These are phyloP conservation scores for Drosophila bocqueti DNA, from an alignment of 1,140 invertebrate species.

Conservation along the genomic window DNA sequence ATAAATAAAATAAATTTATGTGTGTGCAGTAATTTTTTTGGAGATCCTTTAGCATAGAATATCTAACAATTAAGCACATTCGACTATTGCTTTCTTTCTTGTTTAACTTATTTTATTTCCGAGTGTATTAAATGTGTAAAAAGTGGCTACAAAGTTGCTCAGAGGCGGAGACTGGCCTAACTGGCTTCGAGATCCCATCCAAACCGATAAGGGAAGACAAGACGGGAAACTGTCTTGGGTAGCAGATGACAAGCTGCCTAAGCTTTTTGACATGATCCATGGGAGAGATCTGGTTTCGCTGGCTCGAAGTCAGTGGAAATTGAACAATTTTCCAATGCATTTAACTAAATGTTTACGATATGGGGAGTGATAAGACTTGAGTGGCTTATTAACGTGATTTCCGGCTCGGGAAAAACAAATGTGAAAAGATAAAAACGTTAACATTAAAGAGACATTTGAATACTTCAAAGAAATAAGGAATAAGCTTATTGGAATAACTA, in stretches of 20 bases:
- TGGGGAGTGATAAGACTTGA: constrained; percentile 10
- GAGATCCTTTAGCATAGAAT: not conserved
- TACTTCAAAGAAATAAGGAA: no score
- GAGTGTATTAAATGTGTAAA: not conserved
- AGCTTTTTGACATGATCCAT: constrained; percentile 29
- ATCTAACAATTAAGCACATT: not conserved
- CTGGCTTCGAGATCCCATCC: constrained; percentile 22
- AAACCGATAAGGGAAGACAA: constrained; percentile 44
- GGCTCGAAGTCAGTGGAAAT: constrained; percentile 5
- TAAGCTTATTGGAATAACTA: not conserved
- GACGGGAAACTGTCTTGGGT: constrained; percentile 14
- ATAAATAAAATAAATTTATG: not conserved
- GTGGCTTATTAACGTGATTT: constrained; percentile 26
- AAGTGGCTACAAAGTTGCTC: constrained; percentile 4
- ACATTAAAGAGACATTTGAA: not conserved
- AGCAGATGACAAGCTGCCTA: constrained; percentile 47
- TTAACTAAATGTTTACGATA: constrained; percentile 33
- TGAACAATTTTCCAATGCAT: constrained; percentile 34
- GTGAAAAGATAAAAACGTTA: not conserved
- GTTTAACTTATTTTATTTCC: not conserved
- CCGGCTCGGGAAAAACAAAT: constrained; percentile 1
- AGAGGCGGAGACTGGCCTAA: constrained; percentile 31
- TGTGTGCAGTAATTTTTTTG: no score
- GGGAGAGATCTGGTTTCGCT: constrained; percentile 25
- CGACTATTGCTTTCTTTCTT: not conserved